Evolutionary conservation across 2,797 vertebrate species (phyloP), one percentile per base, ranked within the genome.

Genomic region (Sarcoramphus papa): DNA sequence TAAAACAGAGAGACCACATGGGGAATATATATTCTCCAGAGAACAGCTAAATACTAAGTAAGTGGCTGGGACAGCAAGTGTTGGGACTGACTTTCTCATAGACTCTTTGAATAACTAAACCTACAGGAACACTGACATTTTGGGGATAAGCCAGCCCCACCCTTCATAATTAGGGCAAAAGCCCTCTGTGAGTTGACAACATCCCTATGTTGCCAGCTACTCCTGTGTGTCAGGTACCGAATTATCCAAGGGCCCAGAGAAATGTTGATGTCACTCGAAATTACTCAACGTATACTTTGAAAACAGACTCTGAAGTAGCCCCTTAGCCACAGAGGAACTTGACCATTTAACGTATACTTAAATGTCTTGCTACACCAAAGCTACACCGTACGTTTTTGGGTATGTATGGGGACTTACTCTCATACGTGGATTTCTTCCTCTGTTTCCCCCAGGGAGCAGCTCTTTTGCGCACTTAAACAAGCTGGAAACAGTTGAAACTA

Each of bases 401-500:
- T 89, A 12, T 12, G 41, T 74, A 37, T 48, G 69, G 50, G 30
- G 75, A 73, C 53, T 93, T 70, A 40, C 20, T 84, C 51, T 77
- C 74, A 47, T 56, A 85, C 0, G 0, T 78, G 85, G 43, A 80
- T 85, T 94, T 92, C 37, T 92, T 91, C 78, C 45, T 87, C 75
- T 72, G 23, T 60, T 93, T 62, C 47, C 95, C 72, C 82, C 10
- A 22, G 91, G 85, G 94, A 96, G n/a, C 78, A 65, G 62, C 41
- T 95, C 69, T 94, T 95, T 90, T 92, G 63, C 24, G 40, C 77
- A 94, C 35, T 95, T 86, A 75, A 91, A 64, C 9, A 15, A 92
- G 59, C 67, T 95, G 94, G 94, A 96, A 95, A 95, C 76, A 81
- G 88, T 72, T 91, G 92, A 93, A 88, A 95, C n/a, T 88, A 69